These are phyloP conservation scores for Setipinna tenuifilis DNA, from an alignment of 2,797 vertebrate species.

Conservation along the genomic window DNA sequence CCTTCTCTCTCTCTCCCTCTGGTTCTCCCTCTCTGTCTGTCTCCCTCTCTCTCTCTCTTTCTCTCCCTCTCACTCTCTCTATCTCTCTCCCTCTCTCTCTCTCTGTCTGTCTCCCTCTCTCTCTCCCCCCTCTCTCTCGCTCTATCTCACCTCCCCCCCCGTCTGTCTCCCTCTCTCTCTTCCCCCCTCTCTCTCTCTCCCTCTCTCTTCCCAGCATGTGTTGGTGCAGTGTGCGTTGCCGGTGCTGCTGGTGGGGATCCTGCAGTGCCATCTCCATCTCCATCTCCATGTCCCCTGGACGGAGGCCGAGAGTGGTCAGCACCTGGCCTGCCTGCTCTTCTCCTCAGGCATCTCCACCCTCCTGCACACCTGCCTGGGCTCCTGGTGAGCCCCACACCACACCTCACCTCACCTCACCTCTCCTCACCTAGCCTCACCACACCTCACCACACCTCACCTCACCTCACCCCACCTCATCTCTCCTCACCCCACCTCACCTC, in stretches of 20 bases:
- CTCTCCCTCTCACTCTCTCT: not conserved
- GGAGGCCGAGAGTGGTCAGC: slow-evolving; percentile 58
- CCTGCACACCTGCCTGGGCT: slow-evolving; percentile 78
- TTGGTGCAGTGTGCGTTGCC: slow-evolving; percentile 78
- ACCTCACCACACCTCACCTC: no score
- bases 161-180: slow-evolving; percentile 18
- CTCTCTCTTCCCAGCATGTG: slow-evolving; percentile 71
- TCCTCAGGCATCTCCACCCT: slow-evolving; percentile 76
- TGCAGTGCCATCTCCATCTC: slow-evolving; percentile 57
- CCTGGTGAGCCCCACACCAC: slow-evolving; percentile 66
- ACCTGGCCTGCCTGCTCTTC: slow-evolving; percentile 79
- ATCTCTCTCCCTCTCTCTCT: no score
- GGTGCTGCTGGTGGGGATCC: slow-evolving; percentile 73
- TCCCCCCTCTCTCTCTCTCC: not conserved
- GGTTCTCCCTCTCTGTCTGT: not conserved
- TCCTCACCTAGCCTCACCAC: not conserved
- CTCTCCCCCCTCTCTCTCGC: no score
- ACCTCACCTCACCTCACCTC: not conserved
- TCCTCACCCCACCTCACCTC: no score
- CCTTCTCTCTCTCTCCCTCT: not conserved
- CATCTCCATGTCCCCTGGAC: not conserved
- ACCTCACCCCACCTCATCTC: no score
- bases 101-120: not conserved
- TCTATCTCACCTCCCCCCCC: no score
- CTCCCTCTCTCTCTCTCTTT: not conserved